Evolutionary conservation across 92 coral and sea anemone species (phyloP).

Genomic region (Isaurus tuberculatus): DNA sequence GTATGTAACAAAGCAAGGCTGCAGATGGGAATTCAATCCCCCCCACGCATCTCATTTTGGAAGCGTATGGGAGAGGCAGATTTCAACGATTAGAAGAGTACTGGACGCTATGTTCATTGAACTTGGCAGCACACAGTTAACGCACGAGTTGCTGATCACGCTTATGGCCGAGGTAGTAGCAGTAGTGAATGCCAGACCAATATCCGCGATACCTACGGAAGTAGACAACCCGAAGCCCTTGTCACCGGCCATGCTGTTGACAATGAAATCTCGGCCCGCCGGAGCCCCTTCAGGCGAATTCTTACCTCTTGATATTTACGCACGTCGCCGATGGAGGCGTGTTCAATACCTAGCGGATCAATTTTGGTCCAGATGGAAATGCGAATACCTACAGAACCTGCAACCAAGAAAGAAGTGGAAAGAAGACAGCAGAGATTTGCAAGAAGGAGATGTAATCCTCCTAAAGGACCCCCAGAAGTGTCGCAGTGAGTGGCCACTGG

Average conservation of each 20-base stretch:
- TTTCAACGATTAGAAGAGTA: slow-evolving; percentile 43
- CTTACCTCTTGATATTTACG: slow-evolving; percentile 53
- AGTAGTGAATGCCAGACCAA: slow-evolving; percentile 53
- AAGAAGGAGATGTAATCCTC: slow-evolving; percentile 52
- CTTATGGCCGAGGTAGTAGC: slow-evolving; percentile 54
- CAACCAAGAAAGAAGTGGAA: slow-evolving; percentile 47
- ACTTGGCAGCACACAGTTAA: slow-evolving; percentile 30
- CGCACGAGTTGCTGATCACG: slow-evolving; percentile 47
- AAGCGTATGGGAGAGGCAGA: slow-evolving; percentile 54
- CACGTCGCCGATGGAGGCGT: slow-evolving; percentile 60
- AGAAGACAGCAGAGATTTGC: slow-evolving; percentile 17
- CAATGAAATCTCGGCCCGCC: slow-evolving; percentile 53
- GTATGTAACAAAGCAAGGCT: not conserved
- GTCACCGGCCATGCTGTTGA: slow-evolving; percentile 23
- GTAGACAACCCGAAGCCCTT: slow-evolving; percentile 53
- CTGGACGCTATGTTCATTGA: slow-evolving; percentile 48
- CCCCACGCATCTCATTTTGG: slow-evolving; percentile 32
- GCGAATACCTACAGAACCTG: slow-evolving; percentile 51
- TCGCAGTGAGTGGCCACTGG: slow-evolving; percentile 63
- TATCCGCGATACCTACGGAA: slow-evolving; percentile 48
- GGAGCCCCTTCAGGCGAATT: slow-evolving; percentile 56
- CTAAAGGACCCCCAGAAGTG: slow-evolving; percentile 45
- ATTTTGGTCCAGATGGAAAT: slow-evolving; percentile 53
- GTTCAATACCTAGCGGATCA: no score
- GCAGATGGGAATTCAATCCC: slow-evolving; percentile 38